phyloP scores from a whole-genome alignment of 2,888 invertebrate genomes.

The Mechanitis mazaeus region DNA sequence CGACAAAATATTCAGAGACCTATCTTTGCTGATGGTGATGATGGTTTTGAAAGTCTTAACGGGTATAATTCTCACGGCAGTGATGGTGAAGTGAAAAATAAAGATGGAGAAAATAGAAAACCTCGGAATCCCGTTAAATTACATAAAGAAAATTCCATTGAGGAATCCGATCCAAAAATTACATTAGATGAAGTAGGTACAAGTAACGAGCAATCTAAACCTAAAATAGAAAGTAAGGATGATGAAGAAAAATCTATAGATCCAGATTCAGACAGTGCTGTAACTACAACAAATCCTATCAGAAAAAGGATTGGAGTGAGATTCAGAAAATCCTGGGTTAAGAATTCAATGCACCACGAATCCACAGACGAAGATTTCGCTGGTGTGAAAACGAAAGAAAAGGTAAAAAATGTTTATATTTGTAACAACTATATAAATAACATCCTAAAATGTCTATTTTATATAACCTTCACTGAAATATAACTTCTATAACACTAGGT shows the following conservation, averaged over 20 bases:
- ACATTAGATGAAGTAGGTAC: slow-evolving; percentile 9
- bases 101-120: slow-evolving; percentile 30
- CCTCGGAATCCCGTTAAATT: background rate
- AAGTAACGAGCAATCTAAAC: slow-evolving; percentile 9
- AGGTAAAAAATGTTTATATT: slow-evolving; percentile 42
- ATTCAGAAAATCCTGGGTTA: slow-evolving; percentile 61
- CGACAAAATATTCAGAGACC: slow-evolving; percentile 50
- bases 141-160: slow-evolving; percentile 14
- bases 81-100: slow-evolving; percentile 52
- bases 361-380: slow-evolving; percentile 61
- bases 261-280: slow-evolving; percentile 56
- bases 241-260: slow-evolving; percentile 64
- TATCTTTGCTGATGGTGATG: slow-evolving; percentile 79
- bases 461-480: slow-evolving; percentile 28
- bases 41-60: slow-evolving; percentile 90
- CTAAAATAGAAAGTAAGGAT: slow-evolving; percentile 21
- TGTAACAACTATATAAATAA: slow-evolving; percentile 18
- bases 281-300: slow-evolving; percentile 49
- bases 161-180: slow-evolving; percentile 18
- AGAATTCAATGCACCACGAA: slow-evolving; percentile 47
- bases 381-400: slow-evolving; percentile 51
- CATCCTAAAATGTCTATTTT: slow-evolving; percentile 28
- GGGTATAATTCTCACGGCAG: slow-evolving; percentile 87
- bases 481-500: slow-evolving; percentile 53
- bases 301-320: slow-evolving; percentile 59